A percentile compares a stretch with the other conserved stretches of the same genome.
Evolutionary conservation across 2,888 invertebrate genomes (phyloP).

Genomic region (Erebia aethiops): DNA sequence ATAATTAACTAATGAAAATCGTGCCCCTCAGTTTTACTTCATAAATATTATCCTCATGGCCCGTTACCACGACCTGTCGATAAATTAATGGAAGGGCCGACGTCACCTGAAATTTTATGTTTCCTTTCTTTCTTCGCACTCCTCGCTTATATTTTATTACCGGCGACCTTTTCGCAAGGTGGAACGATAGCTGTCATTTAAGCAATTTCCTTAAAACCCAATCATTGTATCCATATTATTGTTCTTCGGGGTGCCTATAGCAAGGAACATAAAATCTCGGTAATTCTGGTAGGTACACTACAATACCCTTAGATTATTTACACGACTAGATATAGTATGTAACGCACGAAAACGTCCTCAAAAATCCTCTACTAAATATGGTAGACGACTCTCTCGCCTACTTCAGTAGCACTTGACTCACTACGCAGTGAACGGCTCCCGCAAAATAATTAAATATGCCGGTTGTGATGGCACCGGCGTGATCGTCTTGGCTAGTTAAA

Average conservation of each 20-base stretch:
- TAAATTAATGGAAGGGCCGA: slow-evolving; percentile 79
- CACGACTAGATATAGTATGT: too few species aligned
- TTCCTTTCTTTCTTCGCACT: slow-evolving; percentile 64
- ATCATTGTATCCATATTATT: slow-evolving; percentile 23
- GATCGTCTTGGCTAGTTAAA: too few species aligned
- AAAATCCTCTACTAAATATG: too few species aligned
- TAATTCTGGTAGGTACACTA: slow-evolving; percentile 13
- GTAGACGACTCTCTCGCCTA: too few species aligned
- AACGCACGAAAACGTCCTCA: too few species aligned
- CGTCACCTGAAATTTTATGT: slow-evolving; percentile 80
- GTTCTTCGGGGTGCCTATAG: slow-evolving; percentile 4
- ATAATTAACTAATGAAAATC: slow-evolving; percentile 79
- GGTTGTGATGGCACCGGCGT: too few species aligned
- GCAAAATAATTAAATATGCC: too few species aligned
- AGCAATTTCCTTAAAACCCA: slow-evolving; percentile 37
- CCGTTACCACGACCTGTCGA: slow-evolving; percentile 80
- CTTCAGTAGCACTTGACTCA: too few species aligned
- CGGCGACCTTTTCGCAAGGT: slow-evolving; percentile 45
- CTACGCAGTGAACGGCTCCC: too few species aligned
- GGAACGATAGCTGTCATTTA: slow-evolving; percentile 37
- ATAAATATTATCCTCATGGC: slow-evolving; percentile 81
- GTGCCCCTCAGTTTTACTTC: slow-evolving; percentile 68
- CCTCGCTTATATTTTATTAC: slow-evolving; percentile 65
- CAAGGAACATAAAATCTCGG: slow-evolving; percentile 22
- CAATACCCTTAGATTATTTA: slow-evolving; percentile 21